Evolutionary conservation across 2,888 invertebrate genomes (phyloP), one percentile per base, ranked within the genome.

Genomic region (Corbicula japonica): DNA sequence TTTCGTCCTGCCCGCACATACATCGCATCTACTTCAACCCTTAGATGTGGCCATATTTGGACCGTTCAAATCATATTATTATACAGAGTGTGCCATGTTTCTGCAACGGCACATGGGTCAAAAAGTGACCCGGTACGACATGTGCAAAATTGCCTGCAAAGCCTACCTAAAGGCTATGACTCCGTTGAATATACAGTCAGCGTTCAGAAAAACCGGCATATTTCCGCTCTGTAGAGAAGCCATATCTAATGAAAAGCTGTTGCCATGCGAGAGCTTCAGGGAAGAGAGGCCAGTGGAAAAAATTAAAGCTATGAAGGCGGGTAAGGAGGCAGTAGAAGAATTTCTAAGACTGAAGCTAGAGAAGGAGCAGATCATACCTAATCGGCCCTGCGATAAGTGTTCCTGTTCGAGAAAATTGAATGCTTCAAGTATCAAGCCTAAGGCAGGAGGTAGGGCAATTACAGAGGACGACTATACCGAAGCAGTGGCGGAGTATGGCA

Each of bases 41-140:
- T 35, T 62, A 26, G 69, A 75, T 34, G 48, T 65, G 0, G 28
- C 52, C 15, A 15, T 68, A 6, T 69, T 65, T 52, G 71, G 71
- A 1, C 68, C 77, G 1, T 77, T 77, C 23, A 68, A 77, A n/a
- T n/a, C 2, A 0, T 72, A 34, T 58, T 77, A 72, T 23, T 50
- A 65, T 6, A 8, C 26, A 8, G 71, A 61, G n/a, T 52, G 62
- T 30, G 23, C 32, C n/a, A 23, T 5, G 10, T 72, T 38, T 34
- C 35, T 76, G 70, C 5, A 8, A 3, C 48, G 35, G 18, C 35
- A 76, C 34, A 48, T 54, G 1, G 71, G 71, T 15, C 65, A 66
- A 46, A 8, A 21, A 18, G 52, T 76, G 32, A 63, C 70, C 0
- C 23, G 32, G 32, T 68, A 63, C 41, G 56, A 76, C 2, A 76